A percentile compares a stretch with the other conserved stretches of the same genome.
These are phyloP conservation scores for Acyrthosiphon pisum DNA, from an alignment of 1,140 invertebrate species.

Conservation along the genomic window DNA sequence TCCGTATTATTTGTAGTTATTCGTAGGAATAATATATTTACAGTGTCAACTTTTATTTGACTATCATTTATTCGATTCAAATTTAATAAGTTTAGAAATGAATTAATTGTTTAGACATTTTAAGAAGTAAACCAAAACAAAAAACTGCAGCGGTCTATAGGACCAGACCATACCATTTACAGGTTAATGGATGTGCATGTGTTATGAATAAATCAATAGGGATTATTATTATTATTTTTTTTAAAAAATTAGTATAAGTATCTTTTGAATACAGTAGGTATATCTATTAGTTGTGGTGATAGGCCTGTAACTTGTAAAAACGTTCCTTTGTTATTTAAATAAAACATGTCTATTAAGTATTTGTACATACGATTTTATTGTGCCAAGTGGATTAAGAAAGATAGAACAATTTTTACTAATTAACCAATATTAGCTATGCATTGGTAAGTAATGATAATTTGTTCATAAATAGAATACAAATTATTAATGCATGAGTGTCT, in stretches of 20 bases:
- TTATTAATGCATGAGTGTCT: background rate
- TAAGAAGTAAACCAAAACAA: no score
- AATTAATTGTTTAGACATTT: no score
- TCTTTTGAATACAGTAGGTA: background rate
- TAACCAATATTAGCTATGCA: slow-evolving; percentile 17
- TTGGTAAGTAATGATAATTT: slow-evolving; percentile 32
- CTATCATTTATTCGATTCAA: no score
- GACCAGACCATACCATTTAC: no score
- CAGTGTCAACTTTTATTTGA: no score
- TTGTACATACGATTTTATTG: background rate
- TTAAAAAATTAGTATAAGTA: background rate
- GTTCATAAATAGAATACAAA: background rate
- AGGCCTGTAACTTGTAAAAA: background rate
- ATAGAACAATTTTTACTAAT: slow-evolving; percentile 12
- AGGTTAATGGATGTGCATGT: background rate
- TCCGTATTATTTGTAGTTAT: no score
- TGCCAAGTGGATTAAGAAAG: background rate
- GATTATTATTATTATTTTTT: background rate
- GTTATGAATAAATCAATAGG: background rate
- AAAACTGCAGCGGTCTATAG: no score
- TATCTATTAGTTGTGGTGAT: background rate
- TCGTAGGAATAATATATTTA: no score
- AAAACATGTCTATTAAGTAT: background rate
- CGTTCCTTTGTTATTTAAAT: background rate
- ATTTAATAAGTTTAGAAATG: no score